phyloP scores from a whole-genome alignment of 1,140 invertebrate species.

The Heliconius nattereri region DNA sequence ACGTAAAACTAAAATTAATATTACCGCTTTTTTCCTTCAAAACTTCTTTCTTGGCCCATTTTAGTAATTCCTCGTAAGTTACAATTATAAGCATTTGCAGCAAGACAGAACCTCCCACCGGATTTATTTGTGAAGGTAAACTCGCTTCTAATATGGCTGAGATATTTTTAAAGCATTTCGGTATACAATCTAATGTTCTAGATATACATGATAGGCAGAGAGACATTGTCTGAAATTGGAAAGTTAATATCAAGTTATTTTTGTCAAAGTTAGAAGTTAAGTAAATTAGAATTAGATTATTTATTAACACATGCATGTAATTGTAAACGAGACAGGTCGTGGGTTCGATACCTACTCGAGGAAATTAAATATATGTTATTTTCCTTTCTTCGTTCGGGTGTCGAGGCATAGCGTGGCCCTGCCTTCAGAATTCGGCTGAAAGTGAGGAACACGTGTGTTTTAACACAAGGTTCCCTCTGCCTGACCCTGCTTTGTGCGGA shows the following conservation, averaged over 20 bases:
- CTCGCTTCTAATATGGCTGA: conserved; percentile 83
- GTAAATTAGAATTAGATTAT: too few species aligned
- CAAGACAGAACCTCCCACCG: conserved; percentile 85
- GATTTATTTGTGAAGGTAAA: conserved; percentile 85
- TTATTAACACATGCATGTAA: too few species aligned
- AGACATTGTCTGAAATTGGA: conserved; percentile 83
- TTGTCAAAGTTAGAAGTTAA: too few species aligned
- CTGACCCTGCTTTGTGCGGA: too few species aligned
- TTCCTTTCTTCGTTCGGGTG: too few species aligned
- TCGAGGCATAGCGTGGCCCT: too few species aligned
- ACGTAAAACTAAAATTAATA: conserved; percentile 9
- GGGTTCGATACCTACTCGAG: too few species aligned
- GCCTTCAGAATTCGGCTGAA: too few species aligned
- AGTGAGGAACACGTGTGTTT: too few species aligned
- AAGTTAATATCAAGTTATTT: background rate
- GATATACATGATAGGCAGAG: conserved; percentile 86
- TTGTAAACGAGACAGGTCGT: too few species aligned
- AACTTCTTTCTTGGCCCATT: conserved; percentile 72
- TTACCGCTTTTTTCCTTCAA: conserved; percentile 68
- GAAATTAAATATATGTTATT: too few species aligned
- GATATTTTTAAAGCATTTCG: conserved; percentile 81
- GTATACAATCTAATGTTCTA: conserved; percentile 84
- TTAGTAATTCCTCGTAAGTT: conserved; percentile 82
- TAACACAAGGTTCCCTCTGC: too few species aligned
- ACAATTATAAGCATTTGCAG: conserved; percentile 85